Percentiles rank a stretch among this genome's conserved stretches.
These are phyloP conservation scores for Druon quercuslanigerum DNA, from an alignment of 1,140 invertebrate species.

Conservation along the genomic window DNA sequence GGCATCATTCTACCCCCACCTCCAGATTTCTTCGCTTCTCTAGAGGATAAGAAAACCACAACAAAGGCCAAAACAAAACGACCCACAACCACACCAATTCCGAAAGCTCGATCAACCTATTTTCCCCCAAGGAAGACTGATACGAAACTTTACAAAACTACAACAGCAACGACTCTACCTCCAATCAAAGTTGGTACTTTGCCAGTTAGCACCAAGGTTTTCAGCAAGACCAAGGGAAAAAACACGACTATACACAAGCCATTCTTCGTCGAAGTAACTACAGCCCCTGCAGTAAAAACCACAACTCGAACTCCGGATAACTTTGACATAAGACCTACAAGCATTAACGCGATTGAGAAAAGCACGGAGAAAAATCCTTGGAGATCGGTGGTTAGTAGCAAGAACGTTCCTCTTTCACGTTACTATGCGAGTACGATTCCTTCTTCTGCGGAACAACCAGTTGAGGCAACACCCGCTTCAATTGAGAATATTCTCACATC, in stretches of 20 bases:
- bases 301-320: conserved; percentile 51
- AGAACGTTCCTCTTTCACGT: conserved; percentile 76
- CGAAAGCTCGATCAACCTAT: conserved; percentile 56
- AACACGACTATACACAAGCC: conserved; percentile 65
- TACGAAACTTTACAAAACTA: conserved; percentile 71
- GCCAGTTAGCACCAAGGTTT: conserved; percentile 56
- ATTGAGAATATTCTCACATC: conserved; percentile 55
- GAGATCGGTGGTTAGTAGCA: conserved; percentile 67
- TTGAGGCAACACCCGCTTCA: conserved; percentile 66
- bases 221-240: conserved; percentile 49
- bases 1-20: conserved; percentile 91
- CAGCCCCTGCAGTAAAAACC: conserved; percentile 49
- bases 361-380: conserved; percentile 58
- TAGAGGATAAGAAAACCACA: conserved; percentile 73
- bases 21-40: conserved; percentile 86
- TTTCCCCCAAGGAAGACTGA: conserved; percentile 62
- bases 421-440: conserved; percentile 79
- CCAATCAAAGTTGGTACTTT: conserved; percentile 37
- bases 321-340: conserved; percentile 51
- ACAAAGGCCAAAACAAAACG: conserved; percentile 61
- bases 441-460: conserved; percentile 69
- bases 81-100: conserved; percentile 66
- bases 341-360: conserved; percentile 46
- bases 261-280: conserved; percentile 56
- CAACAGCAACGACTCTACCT: conserved; percentile 63